Percentiles rank a stretch among this genome's conserved stretches.
These are phyloP conservation scores for Acleris literana DNA, from an alignment of 2,888 invertebrate genomes.

Conservation along the genomic window DNA sequence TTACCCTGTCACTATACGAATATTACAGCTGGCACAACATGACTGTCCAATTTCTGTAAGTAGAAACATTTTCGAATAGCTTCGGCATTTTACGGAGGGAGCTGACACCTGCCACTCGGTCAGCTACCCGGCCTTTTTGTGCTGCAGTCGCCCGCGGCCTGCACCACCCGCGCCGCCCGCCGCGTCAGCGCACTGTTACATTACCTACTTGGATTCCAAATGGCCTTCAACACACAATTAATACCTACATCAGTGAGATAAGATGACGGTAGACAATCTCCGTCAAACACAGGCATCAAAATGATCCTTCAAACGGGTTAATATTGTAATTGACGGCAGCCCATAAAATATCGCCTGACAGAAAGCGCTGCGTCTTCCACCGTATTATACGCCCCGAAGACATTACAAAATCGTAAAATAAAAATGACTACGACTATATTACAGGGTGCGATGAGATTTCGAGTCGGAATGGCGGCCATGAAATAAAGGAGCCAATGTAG, in stretches of 20 bases:
- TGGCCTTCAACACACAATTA: not conserved
- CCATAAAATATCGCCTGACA: slow-evolving; percentile 44
- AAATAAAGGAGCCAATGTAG: slow-evolving; percentile 59
- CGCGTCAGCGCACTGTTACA: slow-evolving; percentile 2
- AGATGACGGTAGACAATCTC: slow-evolving; percentile 1
- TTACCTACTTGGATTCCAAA: not conserved
- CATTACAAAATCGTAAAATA: slow-evolving; percentile 67
- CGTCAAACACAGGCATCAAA: slow-evolving; percentile 13
- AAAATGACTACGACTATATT: slow-evolving; percentile 56
- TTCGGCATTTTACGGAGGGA: slow-evolving; percentile 39
- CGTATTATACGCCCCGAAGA: slow-evolving; percentile 48
- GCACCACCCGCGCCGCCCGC: slow-evolving; percentile 17
- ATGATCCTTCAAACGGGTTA: slow-evolving; percentile 38
- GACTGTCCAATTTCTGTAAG: slow-evolving; percentile 16
- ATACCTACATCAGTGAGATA: not conserved
- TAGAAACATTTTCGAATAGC: slow-evolving; percentile 30
- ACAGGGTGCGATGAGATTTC: slow-evolving; percentile 58
- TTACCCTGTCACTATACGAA: slow-evolving; percentile 10
- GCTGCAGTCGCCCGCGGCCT: slow-evolving; percentile 34
- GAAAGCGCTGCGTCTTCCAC: slow-evolving; percentile 37
- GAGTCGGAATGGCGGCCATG: slow-evolving; percentile 56
- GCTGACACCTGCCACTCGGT: slow-evolving; percentile 48
- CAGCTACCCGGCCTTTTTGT: slow-evolving; percentile 44
- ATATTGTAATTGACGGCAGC: slow-evolving; percentile 41
- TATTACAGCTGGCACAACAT: slow-evolving; percentile 20